Percentiles rank a stretch among this genome's conserved stretches.
Conservation (phyloP, 2,888 invertebrate species). For the Idaea straminata region DNA sequence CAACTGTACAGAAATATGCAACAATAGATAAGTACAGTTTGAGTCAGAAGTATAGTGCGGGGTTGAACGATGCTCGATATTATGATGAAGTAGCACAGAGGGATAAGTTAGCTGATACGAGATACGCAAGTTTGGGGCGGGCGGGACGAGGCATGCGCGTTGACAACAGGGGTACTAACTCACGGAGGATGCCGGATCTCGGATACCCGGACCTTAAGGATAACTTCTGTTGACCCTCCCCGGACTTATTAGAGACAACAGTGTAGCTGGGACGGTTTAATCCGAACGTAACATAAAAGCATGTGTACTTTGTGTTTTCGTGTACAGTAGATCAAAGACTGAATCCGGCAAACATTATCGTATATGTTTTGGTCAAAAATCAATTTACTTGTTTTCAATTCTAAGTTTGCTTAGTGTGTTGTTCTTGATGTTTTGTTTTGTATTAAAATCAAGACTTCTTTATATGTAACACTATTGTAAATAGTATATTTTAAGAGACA, state of each 20-base stretch:
- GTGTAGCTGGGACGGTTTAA: slow-evolving; percentile 51
- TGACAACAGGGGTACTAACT: slow-evolving; percentile 68
- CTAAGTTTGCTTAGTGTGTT: slow-evolving; percentile 8
- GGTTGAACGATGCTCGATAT: slow-evolving; percentile 75
- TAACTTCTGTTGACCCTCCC: slow-evolving; percentile 86
- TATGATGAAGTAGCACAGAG: slow-evolving; percentile 76
- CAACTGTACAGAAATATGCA: slow-evolving; percentile 76
- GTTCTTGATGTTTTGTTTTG: slow-evolving; percentile 14
- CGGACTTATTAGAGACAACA: slow-evolving; percentile 73
- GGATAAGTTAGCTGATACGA: slow-evolving; percentile 74
- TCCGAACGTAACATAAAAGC: slow-evolving; percentile 32
- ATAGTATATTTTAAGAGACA: slow-evolving; percentile 20
- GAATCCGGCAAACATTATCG: slow-evolving; percentile 66
- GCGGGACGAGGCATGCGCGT: slow-evolving; percentile 62
- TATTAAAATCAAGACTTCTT: slow-evolving; percentile 24
- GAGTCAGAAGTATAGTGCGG: slow-evolving; percentile 77
- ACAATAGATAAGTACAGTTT: slow-evolving; percentile 78
- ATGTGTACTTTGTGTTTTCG: slow-evolving; percentile 42
- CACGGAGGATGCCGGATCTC: slow-evolving; percentile 72
- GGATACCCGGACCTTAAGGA: slow-evolving; percentile 83
- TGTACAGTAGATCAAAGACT: slow-evolving; percentile 70
- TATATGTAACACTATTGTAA: slow-evolving; percentile 23
- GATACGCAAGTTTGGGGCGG: slow-evolving; percentile 74
- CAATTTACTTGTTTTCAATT: slow-evolving; percentile 21
- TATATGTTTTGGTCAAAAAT: slow-evolving; percentile 54